Conservation (phyloP, 2,888 invertebrate species). For the Notodonta ziczac region DNA sequence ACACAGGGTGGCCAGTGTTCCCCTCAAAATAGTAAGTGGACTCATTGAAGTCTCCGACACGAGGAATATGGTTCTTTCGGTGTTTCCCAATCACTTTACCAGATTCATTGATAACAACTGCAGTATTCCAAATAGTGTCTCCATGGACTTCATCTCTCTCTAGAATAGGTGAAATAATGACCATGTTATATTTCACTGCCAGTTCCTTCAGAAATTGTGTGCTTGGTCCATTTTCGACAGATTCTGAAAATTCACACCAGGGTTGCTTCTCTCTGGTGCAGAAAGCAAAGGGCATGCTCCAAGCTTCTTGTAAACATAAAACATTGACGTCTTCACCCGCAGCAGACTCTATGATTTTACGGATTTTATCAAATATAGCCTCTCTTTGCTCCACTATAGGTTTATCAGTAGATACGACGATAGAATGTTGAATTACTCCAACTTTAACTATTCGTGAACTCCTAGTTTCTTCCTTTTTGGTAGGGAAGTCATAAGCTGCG, state of each 20-base stretch:
- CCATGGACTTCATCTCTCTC: conserved; percentile 95
- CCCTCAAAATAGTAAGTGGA: conserved; percentile 99
- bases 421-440: conserved; percentile 94
- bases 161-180: conserved; percentile 97
- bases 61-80: conserved; percentile 98
- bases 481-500: conserved; percentile 89
- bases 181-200: conserved; percentile 93
- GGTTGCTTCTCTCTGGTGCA: conserved; percentile 98
- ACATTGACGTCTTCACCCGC: conserved; percentile 93
- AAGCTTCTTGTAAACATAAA: conserved; percentile 98
- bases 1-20: conserved; percentile 97
- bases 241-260: conserved; percentile 99
- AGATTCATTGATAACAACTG: conserved; percentile 94
- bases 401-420: conserved; percentile 89
- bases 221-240: conserved; percentile 93
- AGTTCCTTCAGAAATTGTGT: conserved; percentile 91
- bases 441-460: conserved; percentile 89
- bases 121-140: conserved; percentile 97
- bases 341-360: conserved; percentile 90
- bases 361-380: conserved; percentile 90
- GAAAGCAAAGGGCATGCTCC: conserved; percentile 99
- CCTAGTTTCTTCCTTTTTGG: conserved; percentile 88
- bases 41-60: conserved; percentile 99
- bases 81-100: conserved; percentile 97
- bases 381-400: conserved; percentile 90